phyloP scores from a whole-genome alignment of 1,140 invertebrate genomes.

The Whitmania pigra region DNA sequence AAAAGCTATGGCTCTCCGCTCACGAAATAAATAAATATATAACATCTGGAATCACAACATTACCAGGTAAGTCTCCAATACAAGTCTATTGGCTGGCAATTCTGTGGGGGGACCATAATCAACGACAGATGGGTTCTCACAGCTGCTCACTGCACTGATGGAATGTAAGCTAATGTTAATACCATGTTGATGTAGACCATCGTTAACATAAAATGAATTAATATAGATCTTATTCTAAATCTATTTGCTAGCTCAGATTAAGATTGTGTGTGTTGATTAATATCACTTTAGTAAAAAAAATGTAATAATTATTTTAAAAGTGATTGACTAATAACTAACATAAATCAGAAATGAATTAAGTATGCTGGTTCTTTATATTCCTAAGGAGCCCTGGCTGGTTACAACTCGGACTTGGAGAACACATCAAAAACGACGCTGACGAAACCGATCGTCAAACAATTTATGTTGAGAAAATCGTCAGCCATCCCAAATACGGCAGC shows the following conservation, averaged over 20 bases:
- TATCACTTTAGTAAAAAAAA: no score
- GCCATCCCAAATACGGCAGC: neutral
- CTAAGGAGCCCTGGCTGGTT: neutral
- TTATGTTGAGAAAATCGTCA: neutral
- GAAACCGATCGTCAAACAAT: neutral
- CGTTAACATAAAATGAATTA: neutral
- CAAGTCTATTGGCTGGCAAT: constrained; percentile 31
- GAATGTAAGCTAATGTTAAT: constrained; percentile 23
- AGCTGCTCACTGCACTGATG: constrained; percentile 37
- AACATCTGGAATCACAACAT: neutral
- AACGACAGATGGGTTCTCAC: constrained; percentile 72
- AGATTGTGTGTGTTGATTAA: neutral
- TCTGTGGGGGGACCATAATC: constrained; percentile 76
- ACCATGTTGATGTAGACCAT: neutral
- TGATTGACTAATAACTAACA: no score
- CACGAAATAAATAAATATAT: no score
- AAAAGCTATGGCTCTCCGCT: no score
- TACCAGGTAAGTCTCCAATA: constrained; percentile 9
- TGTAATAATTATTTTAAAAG: constrained; percentile 1
- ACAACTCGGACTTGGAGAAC: neutral
- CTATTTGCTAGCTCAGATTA: neutral
- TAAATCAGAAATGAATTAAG: no score
- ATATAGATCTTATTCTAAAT: neutral
- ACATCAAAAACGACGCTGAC: neutral
- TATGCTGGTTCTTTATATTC: neutral